Evolutionary conservation across 2,797 vertebrate genomes (phyloP), one percentile per base, ranked within the genome.

Genomic region (Dendrocincla fuliginosa): DNA sequence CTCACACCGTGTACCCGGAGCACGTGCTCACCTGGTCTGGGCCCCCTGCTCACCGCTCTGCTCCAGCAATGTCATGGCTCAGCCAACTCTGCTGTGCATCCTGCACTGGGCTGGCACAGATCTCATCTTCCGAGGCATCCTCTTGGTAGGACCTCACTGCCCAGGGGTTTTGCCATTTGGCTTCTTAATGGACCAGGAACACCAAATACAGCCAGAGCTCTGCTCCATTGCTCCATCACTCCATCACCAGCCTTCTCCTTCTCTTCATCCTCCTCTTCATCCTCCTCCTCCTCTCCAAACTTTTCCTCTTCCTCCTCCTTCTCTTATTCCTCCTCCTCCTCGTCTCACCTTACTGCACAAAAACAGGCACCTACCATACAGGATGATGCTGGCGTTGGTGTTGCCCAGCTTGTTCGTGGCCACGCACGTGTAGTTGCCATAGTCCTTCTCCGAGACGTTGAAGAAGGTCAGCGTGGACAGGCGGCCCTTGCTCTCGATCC

Each of bases 381-480:
- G 97, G 87, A 99, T 98, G 93, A 99, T 98, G 97, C 98, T 99
- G 95, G 99, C 99, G 7, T 99, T 99, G 92, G 98, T 98, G 92
- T 97, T 99, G 37, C 99, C 99, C 37, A 99, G 98, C 97, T 99
- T 98, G 98, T 99, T 99, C 10, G 97, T 97, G 84, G 99, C 99
- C 84, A 99, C 98, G 2, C 99, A 99, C 8, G 99, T 99, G 94
- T 99, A 99, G 98, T 99, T 99, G 60, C 99, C 99, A 1, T 99
- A 99, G 97, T 99, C 99, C 71, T 98, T 98, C 87, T 99, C 99
- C 7, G 99, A 99, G 79, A 99, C 99, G 2, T 99, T 99, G 97
- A 98, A 99, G 98, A 99, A 99, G 25, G 98, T 99, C 97, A 99
- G 97, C 20, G 98, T 98, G 7, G 99, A 99, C 90, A 99, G 95